A percentile compares a stretch with the other conserved stretches of the same genome.
These are phyloP conservation scores for Papilio protenor DNA, from an alignment of 2,888 invertebrate species.

Conservation along the genomic window DNA sequence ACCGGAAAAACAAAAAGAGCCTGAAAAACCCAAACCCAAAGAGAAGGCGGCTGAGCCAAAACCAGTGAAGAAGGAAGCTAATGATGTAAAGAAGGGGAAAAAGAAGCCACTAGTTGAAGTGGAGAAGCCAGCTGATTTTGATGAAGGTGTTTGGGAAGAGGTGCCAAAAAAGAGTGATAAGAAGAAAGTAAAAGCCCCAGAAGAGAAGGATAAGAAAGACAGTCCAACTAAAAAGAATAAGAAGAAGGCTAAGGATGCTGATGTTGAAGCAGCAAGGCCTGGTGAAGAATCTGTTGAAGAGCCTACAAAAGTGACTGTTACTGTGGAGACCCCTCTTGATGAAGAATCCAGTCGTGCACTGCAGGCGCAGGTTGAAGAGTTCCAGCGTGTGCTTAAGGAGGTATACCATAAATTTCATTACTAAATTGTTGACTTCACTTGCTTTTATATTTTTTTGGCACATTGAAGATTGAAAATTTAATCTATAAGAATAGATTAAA, in stretches of 20 bases:
- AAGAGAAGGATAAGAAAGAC: slow-evolving; percentile 80
- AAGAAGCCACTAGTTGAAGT: slow-evolving; percentile 82
- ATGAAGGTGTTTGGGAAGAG: slow-evolving; percentile 90
- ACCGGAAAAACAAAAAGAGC: slow-evolving; percentile 80
- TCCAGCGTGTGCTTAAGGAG: slow-evolving; percentile 79
- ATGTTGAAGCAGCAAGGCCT: slow-evolving; percentile 65
- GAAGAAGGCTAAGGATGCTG: slow-evolving; percentile 74
- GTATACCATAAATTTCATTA: slow-evolving; percentile 51
- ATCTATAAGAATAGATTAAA: neutral
- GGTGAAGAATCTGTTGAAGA: slow-evolving; percentile 71
- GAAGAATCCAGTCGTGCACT: slow-evolving; percentile 74
- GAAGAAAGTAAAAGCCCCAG: slow-evolving; percentile 86
- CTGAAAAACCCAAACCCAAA: slow-evolving; percentile 79
- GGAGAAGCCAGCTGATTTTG: slow-evolving; percentile 89
- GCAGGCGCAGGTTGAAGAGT: slow-evolving; percentile 79
- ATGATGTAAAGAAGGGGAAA: slow-evolving; percentile 84
- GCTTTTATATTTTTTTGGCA: neutral
- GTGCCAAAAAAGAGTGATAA: slow-evolving; percentile 89
- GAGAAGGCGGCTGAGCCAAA: slow-evolving; percentile 70
- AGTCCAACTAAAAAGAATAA: slow-evolving; percentile 76
- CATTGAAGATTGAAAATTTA: no score
- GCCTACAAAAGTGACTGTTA: slow-evolving; percentile 75
- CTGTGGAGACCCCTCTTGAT: slow-evolving; percentile 72
- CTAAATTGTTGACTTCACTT: neutral
- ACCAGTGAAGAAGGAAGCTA: slow-evolving; percentile 71